These are phyloP conservation scores for Notolepis coatsorum DNA, from an alignment of 2,797 vertebrate species.

Conservation along the genomic window DNA sequence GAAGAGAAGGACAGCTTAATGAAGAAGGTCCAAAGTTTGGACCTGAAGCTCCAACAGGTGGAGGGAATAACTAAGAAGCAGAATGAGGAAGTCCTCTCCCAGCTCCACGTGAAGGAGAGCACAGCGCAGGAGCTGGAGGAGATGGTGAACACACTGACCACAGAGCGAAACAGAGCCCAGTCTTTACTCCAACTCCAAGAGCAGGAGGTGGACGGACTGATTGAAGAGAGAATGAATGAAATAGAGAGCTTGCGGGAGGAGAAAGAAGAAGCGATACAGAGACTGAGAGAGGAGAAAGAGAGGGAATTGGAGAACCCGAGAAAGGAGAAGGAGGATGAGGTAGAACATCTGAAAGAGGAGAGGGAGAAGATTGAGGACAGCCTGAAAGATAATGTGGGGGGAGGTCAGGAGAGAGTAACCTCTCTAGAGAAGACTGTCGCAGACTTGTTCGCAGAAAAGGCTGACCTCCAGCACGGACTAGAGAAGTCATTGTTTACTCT, in stretches of 20 bases:
- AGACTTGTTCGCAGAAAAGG: slow-evolving; percentile 69
- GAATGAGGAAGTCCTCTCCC: slow-evolving; percentile 75
- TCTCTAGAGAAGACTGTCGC: slow-evolving; percentile 73
- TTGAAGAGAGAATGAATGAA: slow-evolving; percentile 62
- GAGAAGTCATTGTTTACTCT: slow-evolving; percentile 72
- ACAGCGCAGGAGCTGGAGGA: slow-evolving; percentile 79
- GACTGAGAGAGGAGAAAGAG: slow-evolving; percentile 42
- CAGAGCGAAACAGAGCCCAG: slow-evolving; percentile 67
- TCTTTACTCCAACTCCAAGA: slow-evolving; percentile 49
- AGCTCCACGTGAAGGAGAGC: slow-evolving; percentile 80
- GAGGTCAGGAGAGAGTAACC: slow-evolving; percentile 58
- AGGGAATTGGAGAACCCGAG: slow-evolving; percentile 38
- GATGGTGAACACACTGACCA: slow-evolving; percentile 41
- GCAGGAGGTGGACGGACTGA: slow-evolving; percentile 66
- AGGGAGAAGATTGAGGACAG: slow-evolving; percentile 1
- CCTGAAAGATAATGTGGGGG: slow-evolving; percentile 53
- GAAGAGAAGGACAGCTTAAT: slow-evolving; percentile 85
- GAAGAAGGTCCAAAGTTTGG: slow-evolving; percentile 79
- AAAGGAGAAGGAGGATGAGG: slow-evolving; percentile 56
- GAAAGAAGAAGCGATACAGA: slow-evolving; percentile 60
- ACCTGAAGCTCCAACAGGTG: slow-evolving; percentile 72
- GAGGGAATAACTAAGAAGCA: slow-evolving; percentile 74
- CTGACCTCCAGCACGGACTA: slow-evolving; percentile 73
- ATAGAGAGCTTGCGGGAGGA: slow-evolving; percentile 55
- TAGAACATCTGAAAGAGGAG: slow-evolving; percentile 64